Percentiles rank a stretch among this genome's conserved stretches.
Evolutionary conservation across 1,140 invertebrate genomes (phyloP).

Genomic region (Drosophila orosa): DNA sequence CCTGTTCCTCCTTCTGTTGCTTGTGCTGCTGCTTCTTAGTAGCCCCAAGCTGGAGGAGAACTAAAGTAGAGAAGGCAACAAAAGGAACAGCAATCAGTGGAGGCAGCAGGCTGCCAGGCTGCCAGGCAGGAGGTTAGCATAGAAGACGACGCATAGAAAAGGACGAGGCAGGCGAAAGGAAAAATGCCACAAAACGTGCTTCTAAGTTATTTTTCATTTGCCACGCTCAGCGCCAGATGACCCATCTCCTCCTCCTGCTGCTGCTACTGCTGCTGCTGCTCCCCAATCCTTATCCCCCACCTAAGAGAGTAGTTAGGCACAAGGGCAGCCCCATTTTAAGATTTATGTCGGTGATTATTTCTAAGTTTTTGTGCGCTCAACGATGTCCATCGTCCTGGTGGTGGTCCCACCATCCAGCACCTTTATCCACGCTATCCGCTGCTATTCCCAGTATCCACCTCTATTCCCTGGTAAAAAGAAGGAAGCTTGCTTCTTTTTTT

Average conservation of each 20-base stretch:
- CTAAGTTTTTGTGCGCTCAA: constrained; percentile 82
- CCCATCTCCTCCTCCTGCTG: neutral
- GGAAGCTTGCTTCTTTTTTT: too few relatives aligned
- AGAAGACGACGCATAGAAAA: constrained; percentile 50
- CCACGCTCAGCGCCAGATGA: constrained; percentile 52
- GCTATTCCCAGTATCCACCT: neutral
- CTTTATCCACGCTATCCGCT: neutral
- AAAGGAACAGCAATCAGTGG: constrained; percentile 33
- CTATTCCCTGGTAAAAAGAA: constrained; percentile 22
- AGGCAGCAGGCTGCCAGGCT: neutral
- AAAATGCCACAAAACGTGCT: constrained; percentile 81
- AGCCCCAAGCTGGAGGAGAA: constrained; percentile 13
- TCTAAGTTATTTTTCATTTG: constrained; percentile 82
- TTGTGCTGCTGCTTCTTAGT: neutral
- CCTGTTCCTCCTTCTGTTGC: neutral
- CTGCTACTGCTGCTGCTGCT: neutral
- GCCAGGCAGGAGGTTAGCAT: constrained; percentile 16
- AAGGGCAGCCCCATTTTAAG: constrained; percentile 71
- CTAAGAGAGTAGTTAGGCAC: constrained; percentile 67
- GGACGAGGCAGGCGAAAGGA: constrained; percentile 39
- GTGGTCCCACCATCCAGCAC: neutral
- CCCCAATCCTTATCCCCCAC: constrained; percentile 22
- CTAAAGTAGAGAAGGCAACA: constrained; percentile 34
- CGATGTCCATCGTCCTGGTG: constrained; percentile 34
- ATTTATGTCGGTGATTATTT: constrained; percentile 84